Evolutionary conservation across 2,888 invertebrate species (phyloP), one percentile per base, ranked within the genome.

Genomic region (Coelogynopora nodosa): DNA sequence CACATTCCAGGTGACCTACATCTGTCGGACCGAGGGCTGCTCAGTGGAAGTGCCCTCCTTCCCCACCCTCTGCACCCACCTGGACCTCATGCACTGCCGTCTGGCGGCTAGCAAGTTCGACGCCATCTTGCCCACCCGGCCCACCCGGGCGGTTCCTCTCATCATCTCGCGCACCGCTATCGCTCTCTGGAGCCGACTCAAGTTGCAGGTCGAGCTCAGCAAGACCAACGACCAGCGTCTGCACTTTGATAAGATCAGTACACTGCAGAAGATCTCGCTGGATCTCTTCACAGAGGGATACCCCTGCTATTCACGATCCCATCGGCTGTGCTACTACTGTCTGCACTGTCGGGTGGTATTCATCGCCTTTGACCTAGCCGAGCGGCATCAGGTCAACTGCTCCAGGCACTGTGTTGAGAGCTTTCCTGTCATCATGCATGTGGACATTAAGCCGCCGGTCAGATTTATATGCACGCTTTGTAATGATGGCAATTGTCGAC

Each of bases 121-220:
- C 74, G 5, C 2, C 5, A 5, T 74, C 23, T 26, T 74, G 18
- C 74, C 74, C 74, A 74, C 18, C 74, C 18, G 2, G 2, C 5
- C 2, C 74, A 23, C 5, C 74, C 2, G 2, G 2, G 18, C 18
- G 18, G 74, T 74, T 74, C 27, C 74, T 23, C 74, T 74, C 74
- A 5, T 74, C 74, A 74, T 74, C 74, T 74, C 74, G 2, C 74
- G 74, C 74, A 74, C 18, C 23, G 74, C 74, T 26, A 26, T 74
- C 18, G 74, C 74, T 74, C 74, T 74, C 27, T 74, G 74, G 74
- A 74, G 74, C 23, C 74, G 74, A 74, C 74, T 74, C 74, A 74
- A n/a, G 74, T 26, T 74, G 10, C 74, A 74, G 27, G 74, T 26
- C 18, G 74, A 74, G 23, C 74, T 74, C 74, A 74, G 23, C 23